A percentile compares a stretch with the other conserved stretches of the same genome.
These are phyloP conservation scores for Sinosuthora webbiana DNA, from an alignment of 2,113 vertebrate genomes.

Conservation along the genomic window DNA sequence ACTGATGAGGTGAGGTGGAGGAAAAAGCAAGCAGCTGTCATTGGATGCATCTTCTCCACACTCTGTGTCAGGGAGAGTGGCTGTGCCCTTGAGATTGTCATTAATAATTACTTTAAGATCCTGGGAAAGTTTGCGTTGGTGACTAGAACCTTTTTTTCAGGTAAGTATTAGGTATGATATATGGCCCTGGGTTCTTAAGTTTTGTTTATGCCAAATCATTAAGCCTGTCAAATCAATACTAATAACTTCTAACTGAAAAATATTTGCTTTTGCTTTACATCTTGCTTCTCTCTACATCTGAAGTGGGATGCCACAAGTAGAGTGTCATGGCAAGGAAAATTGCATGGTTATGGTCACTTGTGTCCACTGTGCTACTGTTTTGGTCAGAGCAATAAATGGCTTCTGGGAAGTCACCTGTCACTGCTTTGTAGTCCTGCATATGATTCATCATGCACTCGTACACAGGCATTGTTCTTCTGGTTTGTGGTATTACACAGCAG, in stretches of 20 bases:
- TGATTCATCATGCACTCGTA: not conserved
- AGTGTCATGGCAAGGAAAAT: not conserved
- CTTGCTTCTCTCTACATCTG: not conserved
- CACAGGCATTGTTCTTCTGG: not conserved
- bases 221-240: not conserved
- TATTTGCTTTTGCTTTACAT: not conserved
- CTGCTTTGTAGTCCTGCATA: not conserved
- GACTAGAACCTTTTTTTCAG: not conserved
- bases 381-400: not conserved
- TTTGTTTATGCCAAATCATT: not conserved
- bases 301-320: not conserved
- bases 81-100: not conserved
- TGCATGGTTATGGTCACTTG: not conserved
- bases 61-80: not conserved
- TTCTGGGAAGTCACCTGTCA: not conserved
- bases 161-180: not conserved
- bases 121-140: not conserved
- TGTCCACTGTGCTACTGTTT: not conserved
- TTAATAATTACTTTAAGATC: not conserved
- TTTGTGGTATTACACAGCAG: not conserved
- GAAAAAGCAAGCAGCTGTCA: not conserved
- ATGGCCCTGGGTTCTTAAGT: not conserved
- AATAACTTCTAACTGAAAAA: not conserved
- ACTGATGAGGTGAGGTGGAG: not conserved
- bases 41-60: not conserved